These are phyloP conservation scores for Mythimna vitellina DNA, from an alignment of 2,888 invertebrate species.

Conservation along the genomic window DNA sequence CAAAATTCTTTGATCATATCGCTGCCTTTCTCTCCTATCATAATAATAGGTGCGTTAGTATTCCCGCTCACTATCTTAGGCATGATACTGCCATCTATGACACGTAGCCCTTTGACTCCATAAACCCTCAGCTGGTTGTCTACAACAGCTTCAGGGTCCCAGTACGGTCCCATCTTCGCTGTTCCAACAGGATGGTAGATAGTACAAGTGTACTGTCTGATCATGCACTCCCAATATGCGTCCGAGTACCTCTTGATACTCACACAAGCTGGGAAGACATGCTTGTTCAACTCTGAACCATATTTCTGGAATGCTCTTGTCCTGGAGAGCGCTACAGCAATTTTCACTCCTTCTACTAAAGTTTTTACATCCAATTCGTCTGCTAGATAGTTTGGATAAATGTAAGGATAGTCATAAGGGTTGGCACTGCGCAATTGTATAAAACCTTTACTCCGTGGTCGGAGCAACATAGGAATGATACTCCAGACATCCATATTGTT, in stretches of 20 bases:
- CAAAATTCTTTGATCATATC: constrained; percentile 97
- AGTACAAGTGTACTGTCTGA: constrained; percentile 94
- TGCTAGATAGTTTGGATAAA: constrained; percentile 97
- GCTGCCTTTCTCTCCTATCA: constrained; percentile 97
- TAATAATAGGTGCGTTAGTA: constrained; percentile 96
- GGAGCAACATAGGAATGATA: constrained; percentile 95
- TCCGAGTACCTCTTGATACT: constrained; percentile 93
- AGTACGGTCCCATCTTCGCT: constrained; percentile 97
- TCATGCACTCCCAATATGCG: constrained; percentile 96
- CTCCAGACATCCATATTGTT: constrained; percentile 95
- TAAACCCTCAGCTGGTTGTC: constrained; percentile 95
- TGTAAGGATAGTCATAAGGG: constrained; percentile 96
- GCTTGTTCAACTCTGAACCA: constrained; percentile 93
- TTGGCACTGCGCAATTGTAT: constrained; percentile 95
- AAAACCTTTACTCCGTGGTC: constrained; percentile 96
- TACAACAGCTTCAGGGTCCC: constrained; percentile 96
- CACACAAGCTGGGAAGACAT: constrained; percentile 94
- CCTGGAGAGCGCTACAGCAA: constrained; percentile 94
- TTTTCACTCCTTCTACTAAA: constrained; percentile 96
- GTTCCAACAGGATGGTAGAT: constrained; percentile 97
- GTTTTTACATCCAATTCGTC: constrained; percentile 95
- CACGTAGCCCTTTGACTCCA: constrained; percentile 94
- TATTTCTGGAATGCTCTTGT: constrained; percentile 94
- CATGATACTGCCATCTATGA: constrained; percentile 97
- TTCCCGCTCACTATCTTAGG: constrained; percentile 96